Base-by-base conservation (phyloP, 2,797 vertebrate genomes). In the Hydrophis major region DNA sequence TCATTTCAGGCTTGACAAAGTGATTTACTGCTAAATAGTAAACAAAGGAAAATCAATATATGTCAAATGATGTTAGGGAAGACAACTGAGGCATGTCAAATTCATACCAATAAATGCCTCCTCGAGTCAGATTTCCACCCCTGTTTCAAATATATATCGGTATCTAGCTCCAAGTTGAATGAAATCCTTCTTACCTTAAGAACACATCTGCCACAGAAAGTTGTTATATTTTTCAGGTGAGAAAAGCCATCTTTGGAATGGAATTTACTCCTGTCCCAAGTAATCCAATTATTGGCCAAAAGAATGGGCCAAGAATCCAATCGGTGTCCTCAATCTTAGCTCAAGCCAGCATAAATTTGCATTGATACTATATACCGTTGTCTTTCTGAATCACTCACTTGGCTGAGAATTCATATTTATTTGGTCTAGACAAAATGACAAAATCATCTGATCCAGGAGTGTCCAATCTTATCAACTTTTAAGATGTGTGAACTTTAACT, bases 41-140 rank as follows among this genome's bases (percentile, higher is more conserved):
- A 74, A 5, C 0, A 1, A 93, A 94, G 57, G 0, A 50, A 53
- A 93, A 92, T 6, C 5, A 1, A 20, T 0, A 90, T 86, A 56
- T 16, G 69, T 14, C 88, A 90, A 86, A 89, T 0, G 0, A 60
- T 32, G 5, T 2, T 57, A 63, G 27, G 87, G 89, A 91, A 92
- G 27, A 53, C 47, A 90, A 66, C 11, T 37, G 0, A 89, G 22
- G n/a, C 78, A 91, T 74, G 16, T 1, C 2, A 89, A 0, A 4
- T 4, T 47, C 6, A 28, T 0, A 0, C 4, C 13, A 32, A 0
- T 0, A 0, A n/a, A 69, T 28, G 59, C 13, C 3, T 11, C 6
- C 7, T 61, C 2, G 6, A 50, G 90, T 87, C 42, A 25, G 74
- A n/a, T 57, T 60, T 59, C 11, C 25, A n/a, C 0, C 22, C 5